Evolutionary conservation across 2,113 vertebrate genomes (phyloP), one percentile per base, ranked within the genome.

Genomic region (Caranx melampygus): DNA sequence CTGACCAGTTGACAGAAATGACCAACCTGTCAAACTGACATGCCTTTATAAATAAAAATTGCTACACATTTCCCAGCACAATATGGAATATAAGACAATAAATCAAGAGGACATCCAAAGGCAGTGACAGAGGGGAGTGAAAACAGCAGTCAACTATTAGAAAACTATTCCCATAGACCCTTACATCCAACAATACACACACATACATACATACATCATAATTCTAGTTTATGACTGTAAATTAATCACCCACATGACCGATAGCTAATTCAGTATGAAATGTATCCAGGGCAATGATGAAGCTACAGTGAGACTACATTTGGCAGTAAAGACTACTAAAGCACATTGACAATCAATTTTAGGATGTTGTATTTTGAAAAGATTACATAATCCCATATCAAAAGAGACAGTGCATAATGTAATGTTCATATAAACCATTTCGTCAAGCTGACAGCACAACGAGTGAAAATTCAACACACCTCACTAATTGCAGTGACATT

Each of bases 31-130:
- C 78, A 65, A 37, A 57, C 45, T 49, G 64, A 62, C 64, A 65
- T 54, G 63, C 54, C 51, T 78, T 85, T 40, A 47, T 69, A 34
- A 82, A 61, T 66, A 79, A 75, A 75, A 71, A 72, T 67, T 71
- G 66, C 44, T 4, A 42, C 37, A 69, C 14, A 45, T 83, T 69
- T 72, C 52, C 62, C 66, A 57, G 52, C 61, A 40, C 15, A 2
- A 66, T 26, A 26, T 40, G 47, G 35, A 55, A 78, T 65, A 58
- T 47, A 13, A 70, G 44, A 78, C 18, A 33, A 67, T 74, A 75
- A 75, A 67, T 79, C 75, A 65, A 78, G 40, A 13, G 31, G 31
- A 61, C 31, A 55, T 45, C 33, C 57, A 69, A 40, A 65, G 45
- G 37, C 45, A 49, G 40, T 10, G 44, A 63, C 21, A 51, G n/a